Base-by-base conservation (phyloP, 2,113 vertebrate genomes). In the Kryptolebias marmoratus region DNA sequence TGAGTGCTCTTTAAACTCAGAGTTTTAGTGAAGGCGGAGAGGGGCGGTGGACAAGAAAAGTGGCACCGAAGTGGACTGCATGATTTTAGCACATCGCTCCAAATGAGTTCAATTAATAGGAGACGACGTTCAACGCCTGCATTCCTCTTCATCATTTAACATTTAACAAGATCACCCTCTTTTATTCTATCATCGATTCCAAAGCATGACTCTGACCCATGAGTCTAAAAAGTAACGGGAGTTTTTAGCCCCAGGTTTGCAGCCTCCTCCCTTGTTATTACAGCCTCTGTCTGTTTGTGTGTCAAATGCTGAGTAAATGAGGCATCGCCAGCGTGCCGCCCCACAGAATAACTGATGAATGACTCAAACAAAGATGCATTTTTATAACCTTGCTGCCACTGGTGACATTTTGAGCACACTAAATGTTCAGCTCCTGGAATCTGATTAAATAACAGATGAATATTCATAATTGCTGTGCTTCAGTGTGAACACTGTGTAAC, bases 151-250 rank as follows among this genome's bases (percentile, higher is more conserved):
- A 4, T 56, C 45, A 39, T 68, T 75, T 10, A 65, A 55, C 16
- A 67, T 64, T 42, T 68, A 82, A 73, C 68, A 71, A 44, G 67
- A 58, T 50, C 3, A n/a, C 36, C 50, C 63, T 48, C 60, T 22
- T 64, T 63, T 32, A 32, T 61, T 27, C 53, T 61, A 54, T 57
- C 63, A 54, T 5, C 27, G 16, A 11, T 44, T 63, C 39, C 72
- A 50, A 55, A 65, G 58, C 66, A 71, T 11, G 55, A 66, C 42
- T 59, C 55, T 42, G 73, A 84, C 85, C 73, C 70, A 50, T 32
- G 75, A 60, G 45, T 28, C 52, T 27, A 2, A 62, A 31, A 32
- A n/a, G 18, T 69, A 36, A 80, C 44, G 42, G 18, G 50, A 66
- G 64, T 31, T 68, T 68, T 60, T 28, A 18, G 79, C 60, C 30